Percentiles rank a stretch among this genome's conserved stretches.
phyloP scores from a whole-genome alignment of 2,113 vertebrate species.

The Podarcis muralis region DNA sequence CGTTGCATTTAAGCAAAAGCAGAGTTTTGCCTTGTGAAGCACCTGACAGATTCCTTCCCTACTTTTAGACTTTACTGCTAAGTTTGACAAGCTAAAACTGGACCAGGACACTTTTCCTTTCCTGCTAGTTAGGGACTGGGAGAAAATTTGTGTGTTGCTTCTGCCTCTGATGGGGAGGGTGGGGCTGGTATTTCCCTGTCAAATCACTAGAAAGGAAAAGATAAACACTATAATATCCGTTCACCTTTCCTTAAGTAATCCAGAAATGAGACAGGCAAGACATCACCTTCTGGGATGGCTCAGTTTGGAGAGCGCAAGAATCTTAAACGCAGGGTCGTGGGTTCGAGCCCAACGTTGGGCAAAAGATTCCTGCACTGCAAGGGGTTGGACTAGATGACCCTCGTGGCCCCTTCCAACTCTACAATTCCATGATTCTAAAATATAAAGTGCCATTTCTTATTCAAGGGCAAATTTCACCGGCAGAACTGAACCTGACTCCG shows the following conservation, averaged over 20 bases:
- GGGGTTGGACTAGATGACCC: neutral
- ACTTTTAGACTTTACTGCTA: neutral
- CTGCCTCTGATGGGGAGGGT: neutral
- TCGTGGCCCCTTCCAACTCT: too few relatives aligned
- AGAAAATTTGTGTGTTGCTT: neutral
- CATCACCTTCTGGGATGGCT: neutral
- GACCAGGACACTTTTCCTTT: neutral
- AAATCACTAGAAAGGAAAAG: too few relatives aligned
- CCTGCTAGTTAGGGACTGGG: too few relatives aligned
- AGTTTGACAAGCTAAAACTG: neutral
- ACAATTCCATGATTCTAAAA: too few relatives aligned
- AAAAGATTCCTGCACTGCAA: too few relatives aligned
- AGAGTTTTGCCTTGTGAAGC: neutral
- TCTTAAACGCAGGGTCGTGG: too few relatives aligned
- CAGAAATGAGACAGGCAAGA: neutral
- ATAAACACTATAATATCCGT: neutral
- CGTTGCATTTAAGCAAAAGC: neutral
- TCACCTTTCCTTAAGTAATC: neutral
- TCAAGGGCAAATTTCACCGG: too few relatives aligned
- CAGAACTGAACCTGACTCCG: neutral
- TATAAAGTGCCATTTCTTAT: neutral
- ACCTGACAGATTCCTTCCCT: neutral
- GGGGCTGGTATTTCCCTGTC: neutral
- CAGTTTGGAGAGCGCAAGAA: too few relatives aligned
- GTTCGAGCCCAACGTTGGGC: too few relatives aligned